phyloP scores from a whole-genome alignment of 1,140 invertebrate genomes.

The Palaemon carinicauda region DNA sequence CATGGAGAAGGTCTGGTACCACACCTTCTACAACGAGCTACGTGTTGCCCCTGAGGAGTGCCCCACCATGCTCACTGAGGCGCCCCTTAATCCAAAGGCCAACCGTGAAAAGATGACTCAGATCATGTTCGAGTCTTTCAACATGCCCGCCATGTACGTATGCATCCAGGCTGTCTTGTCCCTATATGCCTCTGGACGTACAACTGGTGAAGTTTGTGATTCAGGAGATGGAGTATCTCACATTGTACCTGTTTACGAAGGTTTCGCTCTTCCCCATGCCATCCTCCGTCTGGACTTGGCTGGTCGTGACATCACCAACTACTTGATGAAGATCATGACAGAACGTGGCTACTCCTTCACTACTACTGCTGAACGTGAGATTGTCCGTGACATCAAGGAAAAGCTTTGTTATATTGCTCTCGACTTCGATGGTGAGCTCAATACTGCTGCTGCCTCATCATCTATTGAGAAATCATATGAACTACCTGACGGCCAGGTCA shows the following conservation, averaged over 20 bases:
- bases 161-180: constrained; percentile 11
- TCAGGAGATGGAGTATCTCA: background rate
- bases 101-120: constrained; percentile 80
- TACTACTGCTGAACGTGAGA: too few relatives aligned
- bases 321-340: too few relatives aligned
- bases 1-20: constrained; percentile 98
- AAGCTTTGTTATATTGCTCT: too few relatives aligned
- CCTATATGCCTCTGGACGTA: constrained; percentile 16
- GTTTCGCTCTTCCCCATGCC: background rate
- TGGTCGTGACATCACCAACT: background rate
- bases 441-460: too few relatives aligned
- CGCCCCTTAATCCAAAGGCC: constrained; percentile 90
- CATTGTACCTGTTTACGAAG: background rate
- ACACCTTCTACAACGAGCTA: constrained; percentile 94
- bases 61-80: constrained; percentile 89
- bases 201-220: background rate
- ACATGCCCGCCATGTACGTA: constrained; percentile 67
- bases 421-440: too few relatives aligned
- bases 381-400: too few relatives aligned
- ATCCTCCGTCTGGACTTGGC: background rate
- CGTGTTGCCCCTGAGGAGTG: constrained; percentile 93
- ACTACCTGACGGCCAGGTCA: too few relatives aligned
- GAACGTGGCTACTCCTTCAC: too few relatives aligned
- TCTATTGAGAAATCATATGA: too few relatives aligned
- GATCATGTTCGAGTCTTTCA: constrained; percentile 72